A percentile compares a stretch with the other conserved stretches of the same genome.
These are phyloP conservation scores for Atopsyche davidsoni DNA, from an alignment of 1,140 invertebrate genomes.

Conservation along the genomic window DNA sequence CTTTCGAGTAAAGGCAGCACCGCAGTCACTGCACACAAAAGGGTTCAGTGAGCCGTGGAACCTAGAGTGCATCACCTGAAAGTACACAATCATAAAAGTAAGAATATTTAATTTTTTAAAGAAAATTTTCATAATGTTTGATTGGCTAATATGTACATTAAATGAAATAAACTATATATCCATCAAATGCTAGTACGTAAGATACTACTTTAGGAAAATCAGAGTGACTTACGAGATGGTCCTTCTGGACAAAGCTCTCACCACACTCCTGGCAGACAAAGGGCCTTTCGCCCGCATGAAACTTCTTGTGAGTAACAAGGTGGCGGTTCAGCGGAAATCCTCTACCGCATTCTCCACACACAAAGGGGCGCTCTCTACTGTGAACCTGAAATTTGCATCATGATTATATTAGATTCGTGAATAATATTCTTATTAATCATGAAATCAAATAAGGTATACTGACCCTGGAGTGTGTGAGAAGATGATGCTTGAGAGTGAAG, in stretches of 20 bases:
- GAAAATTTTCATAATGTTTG: not conserved
- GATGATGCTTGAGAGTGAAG: slow-evolving; percentile 75
- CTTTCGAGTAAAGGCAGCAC: slow-evolving; percentile 75
- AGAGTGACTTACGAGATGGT: slow-evolving; percentile 53
- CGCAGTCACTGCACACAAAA: slow-evolving; percentile 75
- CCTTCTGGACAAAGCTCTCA: slow-evolving; percentile 81
- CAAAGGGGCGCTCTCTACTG: slow-evolving; percentile 71
- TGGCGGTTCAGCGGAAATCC: slow-evolving; percentile 75
- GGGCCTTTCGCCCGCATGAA: slow-evolving; percentile 80
- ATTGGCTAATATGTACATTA: too few species aligned
- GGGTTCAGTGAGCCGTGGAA: slow-evolving; percentile 78
- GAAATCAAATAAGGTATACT: slow-evolving; percentile 36
- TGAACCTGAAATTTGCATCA: slow-evolving; percentile 52
- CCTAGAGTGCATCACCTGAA: slow-evolving; percentile 64
- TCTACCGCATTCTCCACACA: slow-evolving; percentile 73
- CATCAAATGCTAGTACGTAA: too few species aligned
- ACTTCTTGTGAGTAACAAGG: slow-evolving; percentile 78
- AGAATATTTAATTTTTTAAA: too few species aligned
- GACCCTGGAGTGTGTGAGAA: slow-evolving; percentile 71
- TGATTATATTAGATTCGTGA: too few species aligned
- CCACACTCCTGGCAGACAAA: slow-evolving; percentile 82
- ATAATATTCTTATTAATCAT: too few species aligned
- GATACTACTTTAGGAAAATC: too few species aligned
- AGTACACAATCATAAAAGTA: too few species aligned
- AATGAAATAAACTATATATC: too few species aligned